Evolutionary conservation across 1,140 invertebrate genomes (phyloP).

Genomic region (Nixonia krombeini): DNA sequence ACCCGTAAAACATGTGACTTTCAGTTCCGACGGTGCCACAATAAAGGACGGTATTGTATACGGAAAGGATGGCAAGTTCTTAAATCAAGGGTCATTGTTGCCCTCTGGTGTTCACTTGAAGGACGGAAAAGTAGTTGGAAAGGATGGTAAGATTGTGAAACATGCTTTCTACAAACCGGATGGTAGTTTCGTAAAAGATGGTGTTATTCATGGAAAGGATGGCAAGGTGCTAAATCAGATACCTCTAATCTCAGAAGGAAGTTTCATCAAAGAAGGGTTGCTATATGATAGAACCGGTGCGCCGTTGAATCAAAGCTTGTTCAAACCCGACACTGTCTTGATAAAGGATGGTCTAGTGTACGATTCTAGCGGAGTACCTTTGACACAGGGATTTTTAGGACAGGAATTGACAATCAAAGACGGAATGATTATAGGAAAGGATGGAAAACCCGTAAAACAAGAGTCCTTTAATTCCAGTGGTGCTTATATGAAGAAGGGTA

Average conservation of each 20-base stretch:
- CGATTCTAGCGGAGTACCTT: conserved; percentile 41
- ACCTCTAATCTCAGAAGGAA: conserved; percentile 60
- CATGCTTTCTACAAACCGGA: conserved; percentile 64
- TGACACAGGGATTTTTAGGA: conserved; percentile 56
- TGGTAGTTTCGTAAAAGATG: conserved; percentile 65
- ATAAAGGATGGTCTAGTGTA: conserved; percentile 62
- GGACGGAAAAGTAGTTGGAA: conserved; percentile 63
- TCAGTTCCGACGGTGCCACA: conserved; percentile 62
- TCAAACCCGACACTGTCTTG: conserved; percentile 60
- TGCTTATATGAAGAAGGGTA: conserved; percentile 61
- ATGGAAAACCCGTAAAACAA: conserved; percentile 64
- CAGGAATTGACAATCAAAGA: conserved; percentile 59
- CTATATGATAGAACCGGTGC: conserved; percentile 54
- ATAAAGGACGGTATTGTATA: conserved; percentile 64
- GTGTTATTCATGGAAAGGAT: conserved; percentile 58
- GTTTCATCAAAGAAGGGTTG: conserved; percentile 59
- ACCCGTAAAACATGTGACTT: conserved; percentile 62
- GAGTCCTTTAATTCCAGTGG: conserved; percentile 64
- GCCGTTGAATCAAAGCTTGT: conserved; percentile 60
- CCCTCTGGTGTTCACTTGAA: conserved; percentile 62
- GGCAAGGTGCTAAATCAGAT: conserved; percentile 59
- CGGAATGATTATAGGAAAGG: conserved; percentile 58
- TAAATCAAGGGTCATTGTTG: conserved; percentile 65
- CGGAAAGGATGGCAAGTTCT: conserved; percentile 60
- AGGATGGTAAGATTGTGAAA: conserved; percentile 63